Evolutionary conservation across 2,888 invertebrate genomes (phyloP), one percentile per base, ranked within the genome.

Genomic region (Tineola bisselliella): DNA sequence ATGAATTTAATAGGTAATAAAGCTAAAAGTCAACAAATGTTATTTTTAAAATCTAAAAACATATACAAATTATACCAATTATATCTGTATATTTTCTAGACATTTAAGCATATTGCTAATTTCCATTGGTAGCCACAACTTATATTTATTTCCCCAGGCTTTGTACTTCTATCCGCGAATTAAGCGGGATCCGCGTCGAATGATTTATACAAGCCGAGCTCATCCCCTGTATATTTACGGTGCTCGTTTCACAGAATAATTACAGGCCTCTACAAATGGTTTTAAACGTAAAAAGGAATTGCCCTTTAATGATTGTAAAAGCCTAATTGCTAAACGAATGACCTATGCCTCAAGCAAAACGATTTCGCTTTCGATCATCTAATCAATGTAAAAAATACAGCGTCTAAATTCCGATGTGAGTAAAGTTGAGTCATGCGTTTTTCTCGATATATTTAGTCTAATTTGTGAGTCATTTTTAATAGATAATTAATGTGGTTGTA

Each of bases 131-230:
- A 33, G 33, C 58, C 33, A 30, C 19, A 58, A 58, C 58, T 58
- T 79, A 72, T 81, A 82, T 86, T 82, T 84, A 82, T 84, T 82
- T 81, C 73, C 68, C 71, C 71, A 71, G 79, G 82, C 79, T 81
- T 84, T 82, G 82, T 84, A 82, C 82, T 83, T 82, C 78, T 83
- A 82, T 81, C 78, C 79, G 74, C 78, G 81, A 84, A 83, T 82
- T 83, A 84, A 79, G 72, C 72, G 70, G 76, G 76, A 79, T 77
- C 72, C 75, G 71, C 73, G 70, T 72, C 77, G 77, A 84, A 86
- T 86, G 84, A 86, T 86, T 87, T 87, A 86, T 81, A 83, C 76
- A 80, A 79, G 78, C 78, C 75, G 73, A 75, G 79, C 75, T 84
- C 80, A 84, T 83, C 83, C 86, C 74, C 72, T 33, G 65, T 82